Evolutionary conservation across 1,140 invertebrate species (phyloP).

Genomic region (Druon quercuslanigerum): DNA sequence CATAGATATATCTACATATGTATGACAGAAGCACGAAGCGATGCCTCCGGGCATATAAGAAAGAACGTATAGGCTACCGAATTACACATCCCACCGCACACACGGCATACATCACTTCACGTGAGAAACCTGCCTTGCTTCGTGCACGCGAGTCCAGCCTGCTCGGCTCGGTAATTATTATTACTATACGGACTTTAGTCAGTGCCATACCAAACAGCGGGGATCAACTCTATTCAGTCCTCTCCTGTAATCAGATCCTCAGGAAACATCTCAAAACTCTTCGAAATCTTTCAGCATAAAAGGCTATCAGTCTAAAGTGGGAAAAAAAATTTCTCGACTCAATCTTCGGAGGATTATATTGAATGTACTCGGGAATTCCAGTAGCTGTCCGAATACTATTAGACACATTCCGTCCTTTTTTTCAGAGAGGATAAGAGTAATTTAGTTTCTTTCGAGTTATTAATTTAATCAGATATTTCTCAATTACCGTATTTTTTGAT

Average conservation of each 20-base stretch:
- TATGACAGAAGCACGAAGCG: slow-evolving; percentile 49
- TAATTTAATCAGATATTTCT: too few relatives aligned
- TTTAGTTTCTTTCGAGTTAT: too few relatives aligned
- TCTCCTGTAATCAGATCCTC: slow-evolving; percentile 58
- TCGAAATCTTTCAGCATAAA: too few relatives aligned
- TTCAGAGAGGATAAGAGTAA: too few relatives aligned
- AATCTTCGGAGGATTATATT: too few relatives aligned
- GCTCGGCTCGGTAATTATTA: slow-evolving; percentile 54
- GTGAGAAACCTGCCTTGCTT: slow-evolving; percentile 35
- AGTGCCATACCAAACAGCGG: slow-evolving; percentile 54
- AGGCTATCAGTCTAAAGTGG: too few relatives aligned
- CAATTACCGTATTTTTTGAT: too few relatives aligned
- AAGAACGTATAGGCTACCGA: slow-evolving; percentile 41
- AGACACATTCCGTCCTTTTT: too few relatives aligned
- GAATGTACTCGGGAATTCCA: too few relatives aligned
- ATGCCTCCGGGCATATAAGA: slow-evolving; percentile 44
- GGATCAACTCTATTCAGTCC: slow-evolving; percentile 56
- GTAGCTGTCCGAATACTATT: too few relatives aligned
- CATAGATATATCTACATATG: slow-evolving; percentile 37
- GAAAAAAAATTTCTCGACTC: too few relatives aligned
- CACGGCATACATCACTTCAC: slow-evolving; percentile 36
- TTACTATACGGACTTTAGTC: slow-evolving; percentile 43
- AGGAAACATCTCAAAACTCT: slow-evolving; percentile 32
- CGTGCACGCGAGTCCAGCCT: slow-evolving; percentile 33
- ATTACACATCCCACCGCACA: slow-evolving; percentile 47